Evolutionary conservation across 2,888 invertebrate species (phyloP), one percentile per base, ranked within the genome.

Genomic region (Monopis laevigella): DNA sequence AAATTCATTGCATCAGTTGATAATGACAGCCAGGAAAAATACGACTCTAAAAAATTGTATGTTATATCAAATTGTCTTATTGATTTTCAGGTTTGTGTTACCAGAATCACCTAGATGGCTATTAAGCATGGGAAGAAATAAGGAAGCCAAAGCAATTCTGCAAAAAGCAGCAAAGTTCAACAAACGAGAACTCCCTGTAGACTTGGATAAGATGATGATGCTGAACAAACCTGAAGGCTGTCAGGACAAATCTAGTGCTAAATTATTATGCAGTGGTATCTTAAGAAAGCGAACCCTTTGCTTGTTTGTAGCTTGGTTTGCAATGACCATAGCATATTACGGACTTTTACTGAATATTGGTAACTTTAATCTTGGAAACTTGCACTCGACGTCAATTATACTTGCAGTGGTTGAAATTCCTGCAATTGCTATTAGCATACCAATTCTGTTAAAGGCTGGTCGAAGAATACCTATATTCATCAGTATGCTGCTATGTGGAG

Each of bases 101-200:
- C 90, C 90, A n/a, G 90, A 91, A 80, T 90, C 90, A 2, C 91
- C 91, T 1, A 80, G 90, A 56, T 91, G 91, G 91, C 66, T 90
- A 21, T 65, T 90, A 39, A 87, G 88, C 27, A 86, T 88, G 80
- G 89, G 89, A 16, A 83, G 85, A 47, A 84, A 85, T n/a, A 83
- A 86, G 45, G 87, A 89, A 68, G 88, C 90, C 1, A 83, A 86
- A 57, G 66, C 62, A 19, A 86, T 90, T 39, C 63, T 90, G 27
- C 80, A 86, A 54, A 82, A 81, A 52, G 89, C 88, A 1, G 86
- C 88, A 0, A 82, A 74, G 43, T 84, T 85, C 50, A 91, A 91
- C 62, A 84, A 83, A 35, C 78, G 81, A 17, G 80, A 84, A 50
- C 59, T 89, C 42, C 89, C 89, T 1, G 69, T 83, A 0, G 88